Evolutionary conservation across 2,888 invertebrate genomes (phyloP), one percentile per base, ranked within the genome.

Genomic region (Tolmerus cingulatus): DNA sequence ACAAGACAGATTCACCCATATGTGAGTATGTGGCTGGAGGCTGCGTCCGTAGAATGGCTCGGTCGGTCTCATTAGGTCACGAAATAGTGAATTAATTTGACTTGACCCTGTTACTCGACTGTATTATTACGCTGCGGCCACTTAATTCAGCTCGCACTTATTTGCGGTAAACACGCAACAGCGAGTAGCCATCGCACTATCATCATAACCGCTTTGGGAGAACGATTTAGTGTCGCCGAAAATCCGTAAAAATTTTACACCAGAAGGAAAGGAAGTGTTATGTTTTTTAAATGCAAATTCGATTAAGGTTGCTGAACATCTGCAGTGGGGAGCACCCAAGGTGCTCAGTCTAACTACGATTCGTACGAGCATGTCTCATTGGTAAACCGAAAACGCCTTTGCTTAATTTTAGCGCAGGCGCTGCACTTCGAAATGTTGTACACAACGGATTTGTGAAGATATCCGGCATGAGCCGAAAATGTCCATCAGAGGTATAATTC

Each of bases 51-150:
- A 27, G 23, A 66, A 66, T 27, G 27, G 12, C 51, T 66, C 23
- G 66, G 66, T 66, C 66, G 55, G 82, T 82, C 57, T 82, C 82
- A 82, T 82, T 82, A 82, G 66, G 57, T 55, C 81, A 81, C 81
- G 81, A 82, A 57, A 82, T 82, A 57, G 82, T 66, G 82, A 82
- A 82, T 82, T 82, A 82, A 82, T 82, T 82, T 37, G 37, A 82
- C 82, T 82, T 82, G 82, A 82, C 82, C 82, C 82, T 82, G 57
- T 82, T 82, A 66, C 66, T 66, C 66, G 66, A 27, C 76, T 57
- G 51, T 66, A 37, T 37, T 66, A 37, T 51, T 57, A 57, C 57
- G 34, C 57, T 82, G 57, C 82, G 82, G 37, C 40, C 57, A 82
- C 57, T 82, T 82, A 82, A 82, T 82, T 82, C 82, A 57, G 79